Evolutionary conservation across 53 echinoderm and acorn worm genomes (phyloP), one percentile per base, ranked within the genome.

Genomic region (Echinometra lucunter): DNA sequence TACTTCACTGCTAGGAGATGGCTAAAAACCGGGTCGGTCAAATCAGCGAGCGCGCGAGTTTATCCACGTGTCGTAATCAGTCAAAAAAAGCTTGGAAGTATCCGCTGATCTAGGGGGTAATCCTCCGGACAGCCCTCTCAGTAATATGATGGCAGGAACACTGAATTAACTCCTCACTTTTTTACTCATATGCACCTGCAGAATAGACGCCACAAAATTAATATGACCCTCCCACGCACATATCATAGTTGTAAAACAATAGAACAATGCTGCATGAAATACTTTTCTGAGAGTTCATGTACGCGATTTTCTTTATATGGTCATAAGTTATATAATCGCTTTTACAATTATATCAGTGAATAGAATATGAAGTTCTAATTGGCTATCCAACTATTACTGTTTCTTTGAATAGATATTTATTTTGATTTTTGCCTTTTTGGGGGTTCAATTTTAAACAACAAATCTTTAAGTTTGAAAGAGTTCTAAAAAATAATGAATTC

Each of bases 131-230:
- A 69, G 78, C 38, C 42, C 78, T 42, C 72, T 6, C 19, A 42
- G 4, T 38, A 21, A 78, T 78, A 6, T 23, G 17, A 40, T 38
- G 23, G 17, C 38, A 78, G 78, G 78, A 78, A 78, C 69, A 69
- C 30, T 12, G 4, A 28, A 30, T 69, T 28, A 34, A 69, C 69
- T 30, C 69, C 6, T 78, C 7, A 78, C 6, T 42, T 78, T 17
- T 11, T 78, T 78, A 78, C 38, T 78, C 78, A 78, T 78, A n/a
- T 35, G 42, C 78, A 78, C 78, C 78, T 78, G 42, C 8, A 78
- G 4, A 37, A 8, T 0, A 78, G 40, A 21, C 21, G 40, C 19
- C 78, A 12, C 23, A 5, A 9, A 56, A 56, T n/a, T 56, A 56
- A 9, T 21, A 30, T 75, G 16, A 7, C 3, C 16, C 18, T 37